Evolutionary conservation across 2,113 vertebrate genomes (phyloP).

Genomic region (Periophthalmus modestus): DNA sequence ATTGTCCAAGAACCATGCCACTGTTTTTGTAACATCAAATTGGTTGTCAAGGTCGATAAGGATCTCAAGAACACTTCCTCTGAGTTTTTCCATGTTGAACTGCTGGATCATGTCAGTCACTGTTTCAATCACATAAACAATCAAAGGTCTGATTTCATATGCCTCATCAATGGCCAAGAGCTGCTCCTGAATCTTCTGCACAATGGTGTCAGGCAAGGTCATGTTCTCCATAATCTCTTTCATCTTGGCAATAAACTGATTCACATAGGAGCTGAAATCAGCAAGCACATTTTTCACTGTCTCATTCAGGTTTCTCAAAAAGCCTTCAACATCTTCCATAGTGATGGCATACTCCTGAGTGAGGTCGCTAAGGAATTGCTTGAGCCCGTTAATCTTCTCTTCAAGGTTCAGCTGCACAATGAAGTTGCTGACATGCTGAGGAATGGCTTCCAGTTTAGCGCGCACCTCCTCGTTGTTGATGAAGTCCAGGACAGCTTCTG

Average conservation of each 20-base stretch:
- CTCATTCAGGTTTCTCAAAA: slow-evolving; percentile 66
- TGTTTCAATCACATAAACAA: slow-evolving; percentile 72
- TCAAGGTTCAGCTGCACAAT: slow-evolving; percentile 79
- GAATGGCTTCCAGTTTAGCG: slow-evolving; percentile 74
- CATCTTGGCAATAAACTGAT: slow-evolving; percentile 69
- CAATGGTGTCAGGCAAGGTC: slow-evolving; percentile 68
- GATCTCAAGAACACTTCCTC: slow-evolving; percentile 74
- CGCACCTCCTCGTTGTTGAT: slow-evolving; percentile 75
- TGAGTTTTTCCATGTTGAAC: slow-evolving; percentile 74
- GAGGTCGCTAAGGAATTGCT: slow-evolving; percentile 76
- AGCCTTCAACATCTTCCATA: slow-evolving; percentile 78
- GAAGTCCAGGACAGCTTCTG: slow-evolving; percentile 75
- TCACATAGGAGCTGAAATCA: slow-evolving; percentile 68
- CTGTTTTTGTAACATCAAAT: slow-evolving; percentile 71
- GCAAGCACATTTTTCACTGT: slow-evolving; percentile 65
- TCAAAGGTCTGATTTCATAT: slow-evolving; percentile 74
- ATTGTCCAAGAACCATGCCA: slow-evolving; percentile 68
- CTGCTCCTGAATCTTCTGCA: slow-evolving; percentile 77
- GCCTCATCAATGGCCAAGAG: slow-evolving; percentile 76
- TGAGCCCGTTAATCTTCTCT: slow-evolving; percentile 69
- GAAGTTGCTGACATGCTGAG: slow-evolving; percentile 75
- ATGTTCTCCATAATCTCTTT: slow-evolving; percentile 69
- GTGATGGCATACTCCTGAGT: slow-evolving; percentile 71
- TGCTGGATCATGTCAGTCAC: slow-evolving; percentile 67
- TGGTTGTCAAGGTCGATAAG: slow-evolving; percentile 77